Evolutionary conservation across 2,888 invertebrate species (phyloP).

Genomic region (Phymatocera aterrima): DNA sequence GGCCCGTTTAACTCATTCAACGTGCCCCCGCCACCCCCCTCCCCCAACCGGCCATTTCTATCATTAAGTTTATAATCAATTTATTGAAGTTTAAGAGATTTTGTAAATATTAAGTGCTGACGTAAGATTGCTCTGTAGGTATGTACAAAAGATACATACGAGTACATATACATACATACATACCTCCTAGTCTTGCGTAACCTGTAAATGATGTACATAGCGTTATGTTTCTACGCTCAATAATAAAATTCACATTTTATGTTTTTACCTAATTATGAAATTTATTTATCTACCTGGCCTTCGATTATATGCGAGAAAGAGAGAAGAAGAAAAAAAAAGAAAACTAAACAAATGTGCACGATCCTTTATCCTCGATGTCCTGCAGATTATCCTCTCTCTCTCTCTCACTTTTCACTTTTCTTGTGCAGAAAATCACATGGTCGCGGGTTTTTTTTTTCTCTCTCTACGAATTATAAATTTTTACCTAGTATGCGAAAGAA

Average conservation of each 20-base stretch:
- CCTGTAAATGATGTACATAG: slow-evolving; percentile 70
- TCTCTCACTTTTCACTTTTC: background rate
- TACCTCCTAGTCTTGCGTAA: slow-evolving; percentile 16
- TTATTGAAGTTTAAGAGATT: slow-evolving; percentile 50
- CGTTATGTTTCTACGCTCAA: slow-evolving; percentile 58
- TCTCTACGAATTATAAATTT: no score
- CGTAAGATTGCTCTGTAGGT: slow-evolving; percentile 42
- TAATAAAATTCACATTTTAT: slow-evolving; percentile 42
- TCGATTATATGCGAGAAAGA: background rate
- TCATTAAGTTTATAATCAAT: slow-evolving; percentile 28
- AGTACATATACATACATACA: no score
- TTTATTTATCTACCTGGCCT: slow-evolving; percentile 40
- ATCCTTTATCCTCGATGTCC: slow-evolving; percentile 18
- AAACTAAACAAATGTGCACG: background rate
- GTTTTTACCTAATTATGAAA: slow-evolving; percentile 29
- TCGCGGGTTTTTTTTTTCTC: no score
- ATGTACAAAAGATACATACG: no score
- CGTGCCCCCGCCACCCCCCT: slow-evolving; percentile 13
- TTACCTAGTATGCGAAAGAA: background rate
- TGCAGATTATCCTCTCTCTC: slow-evolving; percentile 3
- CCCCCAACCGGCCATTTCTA: slow-evolving; percentile 37
- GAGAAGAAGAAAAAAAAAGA: background rate
- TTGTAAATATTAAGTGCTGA: slow-evolving; percentile 62
- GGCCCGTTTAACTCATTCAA: slow-evolving; percentile 39
- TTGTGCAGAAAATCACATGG: background rate